These are phyloP conservation scores for Oncopeltus fasciatus DNA, from an alignment of 1,140 invertebrate species.

Conservation along the genomic window DNA sequence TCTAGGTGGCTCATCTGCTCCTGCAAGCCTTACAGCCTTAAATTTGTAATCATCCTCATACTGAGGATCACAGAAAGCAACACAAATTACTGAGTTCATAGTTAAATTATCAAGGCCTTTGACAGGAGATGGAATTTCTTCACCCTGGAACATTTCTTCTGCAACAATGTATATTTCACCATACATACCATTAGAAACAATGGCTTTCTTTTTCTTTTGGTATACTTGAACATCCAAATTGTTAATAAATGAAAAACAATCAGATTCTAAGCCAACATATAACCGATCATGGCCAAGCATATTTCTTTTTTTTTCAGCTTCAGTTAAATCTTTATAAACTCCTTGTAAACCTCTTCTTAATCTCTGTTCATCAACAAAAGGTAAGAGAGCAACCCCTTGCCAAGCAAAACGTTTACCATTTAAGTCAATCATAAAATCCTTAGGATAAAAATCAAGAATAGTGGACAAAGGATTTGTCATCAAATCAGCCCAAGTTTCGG, in stretches of 20 bases:
- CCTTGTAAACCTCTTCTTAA: constrained; percentile 50
- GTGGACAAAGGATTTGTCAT: constrained; percentile 86
- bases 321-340: constrained; percentile 2
- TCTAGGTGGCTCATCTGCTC: background rate
- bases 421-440: constrained; percentile 95
- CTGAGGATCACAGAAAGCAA: background rate
- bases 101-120: background rate
- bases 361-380: constrained; percentile 91
- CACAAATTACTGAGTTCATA: background rate
- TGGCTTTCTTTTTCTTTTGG: background rate
- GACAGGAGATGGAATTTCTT: background rate
- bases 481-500: constrained; percentile 79
- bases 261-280: constrained; percentile 28
- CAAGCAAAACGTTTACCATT: constrained; percentile 99
- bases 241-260: constrained; percentile 9
- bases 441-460: constrained; percentile 98
- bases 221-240: constrained; percentile 1
- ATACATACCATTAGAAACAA: background rate
- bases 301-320: constrained; percentile 33
- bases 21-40: background rate
- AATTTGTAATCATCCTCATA: background rate
- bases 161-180: background rate
- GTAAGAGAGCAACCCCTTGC: constrained; percentile 95
- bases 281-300: constrained; percentile 39
- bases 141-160: background rate